Evolutionary conservation across 2,113 vertebrate genomes (phyloP), one percentile per base, ranked within the genome.

Genomic region (Tympanuchus pallidicinctus): DNA sequence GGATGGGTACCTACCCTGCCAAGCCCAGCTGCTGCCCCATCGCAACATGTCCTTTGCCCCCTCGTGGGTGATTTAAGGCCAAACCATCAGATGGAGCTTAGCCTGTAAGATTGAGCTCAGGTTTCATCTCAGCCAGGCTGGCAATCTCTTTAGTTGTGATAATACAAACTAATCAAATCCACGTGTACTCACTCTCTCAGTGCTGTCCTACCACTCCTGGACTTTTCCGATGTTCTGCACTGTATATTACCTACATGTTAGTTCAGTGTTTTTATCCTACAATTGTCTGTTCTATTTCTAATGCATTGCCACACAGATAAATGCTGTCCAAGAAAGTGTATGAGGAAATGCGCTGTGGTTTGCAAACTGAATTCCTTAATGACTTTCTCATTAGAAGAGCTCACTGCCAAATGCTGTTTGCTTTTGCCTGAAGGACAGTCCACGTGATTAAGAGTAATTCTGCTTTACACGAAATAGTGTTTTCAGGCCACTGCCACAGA

Each of bases 381-480:
- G 78, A 90, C 89, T 92, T 94, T 82, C 91, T 95, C 86, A 92
- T 87, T 93, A 91, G 87, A 82, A 82, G 66, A 87, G 24, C 74
- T 91, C 78, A 69, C 81, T 95, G 94, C 95, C 95, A 95, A 96
- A 85, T n/a, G 74, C 22, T 87, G 45, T 87, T 95, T 94, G 86
- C 3, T 1, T 88, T 92, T 88, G 86, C 89, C 83, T 94, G 65
- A 92, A 94, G 93, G 61, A 86, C 0, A 0, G 48, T 48, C 83
- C 1, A 2, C 30, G 28, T 63, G 81, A 90, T 15, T 78, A 91
- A 92, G 64, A 76, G 59, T 36, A 82, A 64, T 38, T 93, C 66
- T 72, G 70, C 63, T 92, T 75, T 69, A 82, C 54, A 71, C n/a
- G 25, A 47, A 85, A 75, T 10, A 73, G 59, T 94, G 77, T 92